Percentiles rank a stretch among this genome's conserved stretches.
Evolutionary conservation across 2,888 invertebrate genomes (phyloP).

Genomic region (Drosophila colorata): DNA sequence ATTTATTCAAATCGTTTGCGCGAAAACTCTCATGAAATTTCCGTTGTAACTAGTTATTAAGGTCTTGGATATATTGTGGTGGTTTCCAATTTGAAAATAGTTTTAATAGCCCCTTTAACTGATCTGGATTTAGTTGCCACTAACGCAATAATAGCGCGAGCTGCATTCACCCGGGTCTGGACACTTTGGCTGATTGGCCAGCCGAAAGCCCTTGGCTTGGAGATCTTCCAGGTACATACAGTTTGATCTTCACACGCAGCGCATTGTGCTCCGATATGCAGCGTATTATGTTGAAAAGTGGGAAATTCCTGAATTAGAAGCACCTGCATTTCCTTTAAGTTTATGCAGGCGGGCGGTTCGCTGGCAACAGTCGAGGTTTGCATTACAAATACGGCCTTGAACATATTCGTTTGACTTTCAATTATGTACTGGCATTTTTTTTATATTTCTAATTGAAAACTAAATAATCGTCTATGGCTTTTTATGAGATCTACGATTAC

Average conservation of each 20-base stretch:
- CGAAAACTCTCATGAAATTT: constrained; percentile 63
- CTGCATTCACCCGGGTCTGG: constrained; percentile 65
- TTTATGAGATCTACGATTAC: constrained; percentile 20
- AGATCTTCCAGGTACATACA: constrained; percentile 73
- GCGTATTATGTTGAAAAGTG: constrained; percentile 18
- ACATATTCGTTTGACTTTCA: constrained; percentile 38
- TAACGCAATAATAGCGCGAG: constrained; percentile 63
- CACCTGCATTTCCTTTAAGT: constrained; percentile 35
- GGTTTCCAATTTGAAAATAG: constrained; percentile 1
- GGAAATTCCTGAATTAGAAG: constrained; percentile 31
- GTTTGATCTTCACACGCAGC: constrained; percentile 41
- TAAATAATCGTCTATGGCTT: constrained; percentile 1
- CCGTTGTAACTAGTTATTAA: constrained; percentile 36
- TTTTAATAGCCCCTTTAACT: constrained; percentile 33
- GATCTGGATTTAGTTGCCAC: constrained; percentile 32
- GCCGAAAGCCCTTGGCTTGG: constrained; percentile 58
- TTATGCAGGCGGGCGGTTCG: constrained; percentile 40
- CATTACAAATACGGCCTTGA: constrained; percentile 20
- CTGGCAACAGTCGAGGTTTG: constrained; percentile 45
- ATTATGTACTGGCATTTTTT: constrained; percentile 28
- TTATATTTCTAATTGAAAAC: too few relatives aligned
- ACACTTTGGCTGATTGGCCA: constrained; percentile 66
- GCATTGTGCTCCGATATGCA: constrained; percentile 35
- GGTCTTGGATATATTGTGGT: not conserved
- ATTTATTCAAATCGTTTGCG: constrained; percentile 45